Base-by-base conservation (phyloP, 2,113 vertebrate genomes). In the Tichodroma muraria region DNA sequence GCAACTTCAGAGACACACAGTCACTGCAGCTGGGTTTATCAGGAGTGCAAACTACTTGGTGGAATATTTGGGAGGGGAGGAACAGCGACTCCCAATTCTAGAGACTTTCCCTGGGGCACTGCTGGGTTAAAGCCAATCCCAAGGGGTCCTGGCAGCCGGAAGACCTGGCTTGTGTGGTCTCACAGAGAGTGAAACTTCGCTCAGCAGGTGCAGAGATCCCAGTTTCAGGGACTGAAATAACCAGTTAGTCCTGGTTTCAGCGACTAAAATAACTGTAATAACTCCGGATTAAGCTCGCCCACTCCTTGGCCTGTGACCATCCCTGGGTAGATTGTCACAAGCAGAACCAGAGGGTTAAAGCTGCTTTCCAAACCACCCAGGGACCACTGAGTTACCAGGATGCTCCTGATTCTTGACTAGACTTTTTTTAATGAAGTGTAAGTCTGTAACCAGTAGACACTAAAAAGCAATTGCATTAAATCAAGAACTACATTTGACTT, bases 401-500 rank as follows among this genome's bases (percentile, higher is more conserved):
- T 8, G 7, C 72, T 86, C n/a, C 44, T 73, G 71, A 66, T n/a
- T 47, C 65, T 56, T 52, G 19, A 68, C 49, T 49, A 37, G 69
- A 61, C 40, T 81, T 94, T 82, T 80, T 88, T 87, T 45, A 79
- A 93, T 85, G 77, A 95, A 64, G 80, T 92, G 68, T 6, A 50
- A 85, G 83, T 63, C 78, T 30, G 30, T 30, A 77, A 91, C 57
- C 90, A 54, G 49, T 64, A 77, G 80, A 95, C 61, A 70, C 81
- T 93, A 50, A 89, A 87, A 83, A 90, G 60, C 91, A 77, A 91
- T 95, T 94, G 89, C 90, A 89, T 93, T 78, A 44, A 93, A 96
- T 87, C 63, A 93, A 85, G 78, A 85, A 18, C 69, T 84, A 73
- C 50, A 60, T 80, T 45, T 93, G 90, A 91, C 72, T 94, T 97